Evolutionary conservation across 1,140 invertebrate genomes (phyloP).

Genomic region (Drosophila saltans): DNA sequence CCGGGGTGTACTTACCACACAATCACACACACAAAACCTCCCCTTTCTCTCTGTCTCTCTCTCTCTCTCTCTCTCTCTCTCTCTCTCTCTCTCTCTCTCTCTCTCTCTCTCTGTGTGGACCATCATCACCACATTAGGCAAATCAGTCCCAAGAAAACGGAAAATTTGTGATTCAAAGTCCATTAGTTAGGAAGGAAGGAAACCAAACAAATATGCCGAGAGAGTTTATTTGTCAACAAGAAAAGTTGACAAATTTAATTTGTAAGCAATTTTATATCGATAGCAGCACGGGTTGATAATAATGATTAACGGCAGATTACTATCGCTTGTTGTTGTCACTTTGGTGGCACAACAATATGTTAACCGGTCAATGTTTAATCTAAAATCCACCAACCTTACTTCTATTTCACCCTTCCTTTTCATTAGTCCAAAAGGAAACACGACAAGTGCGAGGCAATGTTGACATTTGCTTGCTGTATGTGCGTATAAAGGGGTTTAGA

Average conservation of each 20-base stretch:
- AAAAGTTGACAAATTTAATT: conserved; percentile 81
- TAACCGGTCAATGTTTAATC: conserved; percentile 59
- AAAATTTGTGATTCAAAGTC: conserved; percentile 67
- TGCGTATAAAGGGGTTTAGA: conserved; percentile 21
- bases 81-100: conserved; percentile 14
- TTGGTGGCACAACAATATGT: conserved; percentile 48
- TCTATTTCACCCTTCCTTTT: conserved; percentile 26
- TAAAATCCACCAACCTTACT: conserved; percentile 25
- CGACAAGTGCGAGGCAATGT: conserved; percentile 71
- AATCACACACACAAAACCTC: conserved; percentile 28
- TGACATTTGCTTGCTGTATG: conserved; percentile 62
- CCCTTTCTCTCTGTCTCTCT: conserved; percentile 14
- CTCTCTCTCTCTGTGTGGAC: neutral
- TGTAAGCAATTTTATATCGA: conserved; percentile 68
- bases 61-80: neutral
- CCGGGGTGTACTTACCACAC: conserved; percentile 48
- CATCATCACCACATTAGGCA: conserved; percentile 46
- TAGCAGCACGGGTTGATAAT: conserved; percentile 42
- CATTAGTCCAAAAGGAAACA: conserved; percentile 32
- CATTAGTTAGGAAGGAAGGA: conserved; percentile 59
- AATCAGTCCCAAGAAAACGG: conserved; percentile 30
- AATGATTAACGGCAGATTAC: conserved; percentile 34
- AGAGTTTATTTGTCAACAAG: conserved; percentile 21
- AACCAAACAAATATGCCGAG: conserved; percentile 29
- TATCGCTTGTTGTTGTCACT: conserved; percentile 39